Percentiles rank a stretch among this genome's conserved stretches.
These are phyloP conservation scores for Leucopsar rothschildi DNA, from an alignment of 2,113 vertebrate species.

Conservation along the genomic window DNA sequence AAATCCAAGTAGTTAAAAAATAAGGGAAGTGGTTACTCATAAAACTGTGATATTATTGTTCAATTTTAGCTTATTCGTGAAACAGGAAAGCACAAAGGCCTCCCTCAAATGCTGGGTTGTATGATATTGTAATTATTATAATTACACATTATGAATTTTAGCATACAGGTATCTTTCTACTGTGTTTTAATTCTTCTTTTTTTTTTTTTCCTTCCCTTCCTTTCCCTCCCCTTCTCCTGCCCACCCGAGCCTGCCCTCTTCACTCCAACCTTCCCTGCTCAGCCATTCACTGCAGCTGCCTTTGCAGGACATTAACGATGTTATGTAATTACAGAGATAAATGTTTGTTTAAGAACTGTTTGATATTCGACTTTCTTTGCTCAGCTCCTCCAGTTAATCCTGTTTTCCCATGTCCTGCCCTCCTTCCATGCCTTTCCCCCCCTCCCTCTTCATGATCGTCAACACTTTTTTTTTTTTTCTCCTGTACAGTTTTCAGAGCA, in stretches of 20 bases:
- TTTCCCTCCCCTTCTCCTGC: too few species aligned
- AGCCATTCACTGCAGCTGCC: slow-evolving; percentile 44
- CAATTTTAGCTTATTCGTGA: slow-evolving; percentile 67
- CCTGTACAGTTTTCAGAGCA: slow-evolving; percentile 95
- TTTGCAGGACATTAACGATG: slow-evolving; percentile 77
- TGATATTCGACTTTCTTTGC: slow-evolving; percentile 66
- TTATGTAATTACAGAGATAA: slow-evolving; percentile 84
- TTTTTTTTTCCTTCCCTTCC: background rate
- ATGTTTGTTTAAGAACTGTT: slow-evolving; percentile 86
- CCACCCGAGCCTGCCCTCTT: background rate
- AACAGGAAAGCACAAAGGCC: slow-evolving; percentile 88
- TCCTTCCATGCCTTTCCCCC: background rate
- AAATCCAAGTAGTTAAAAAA: slow-evolving; percentile 23
- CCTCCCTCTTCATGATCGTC: slow-evolving; percentile 16
- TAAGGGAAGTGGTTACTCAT: slow-evolving; percentile 8
- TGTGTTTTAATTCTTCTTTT: slow-evolving; percentile 79
- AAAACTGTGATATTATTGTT: slow-evolving; percentile 75
- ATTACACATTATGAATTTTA: slow-evolving; percentile 91
- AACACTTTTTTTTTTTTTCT: background rate
- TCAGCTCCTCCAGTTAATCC: slow-evolving; percentile 31
- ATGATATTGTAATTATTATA: slow-evolving; percentile 90
- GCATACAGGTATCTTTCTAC: slow-evolving; percentile 89
- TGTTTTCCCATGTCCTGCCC: slow-evolving; percentile 52
- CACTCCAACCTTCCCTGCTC: background rate
- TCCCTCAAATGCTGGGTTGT: slow-evolving; percentile 84